Conservation (phyloP, 2,113 vertebrate species). For the Nematolebias whitei region DNA sequence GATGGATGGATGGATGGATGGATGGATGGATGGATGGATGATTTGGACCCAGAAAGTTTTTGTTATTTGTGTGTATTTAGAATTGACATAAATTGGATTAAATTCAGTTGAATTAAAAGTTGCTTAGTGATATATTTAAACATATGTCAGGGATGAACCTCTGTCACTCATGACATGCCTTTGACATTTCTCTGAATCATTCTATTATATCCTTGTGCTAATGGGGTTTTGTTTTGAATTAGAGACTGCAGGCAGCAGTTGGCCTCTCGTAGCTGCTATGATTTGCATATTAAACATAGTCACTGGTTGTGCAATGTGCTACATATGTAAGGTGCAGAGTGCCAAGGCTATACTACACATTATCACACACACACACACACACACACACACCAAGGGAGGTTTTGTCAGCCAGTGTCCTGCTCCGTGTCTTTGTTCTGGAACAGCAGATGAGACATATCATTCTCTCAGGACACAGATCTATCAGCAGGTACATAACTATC, state of each 20-base stretch:
- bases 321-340: conserved; percentile 46
- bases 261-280: conserved; percentile 41
- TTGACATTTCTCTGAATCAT: background rate
- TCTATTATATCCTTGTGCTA: conserved; percentile 36
- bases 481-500: conserved; percentile 40
- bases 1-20: too few species aligned
- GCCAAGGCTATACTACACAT: conserved; percentile 36
- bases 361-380: conserved; percentile 8
- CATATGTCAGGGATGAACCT: too few species aligned
- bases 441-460: conserved; percentile 50
- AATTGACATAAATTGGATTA: background rate
- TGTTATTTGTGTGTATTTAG: background rate
- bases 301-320: conserved; percentile 42
- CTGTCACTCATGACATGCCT: too few species aligned
- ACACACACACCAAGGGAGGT: conserved; percentile 36
- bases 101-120: background rate
- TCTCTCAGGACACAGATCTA: conserved; percentile 45
- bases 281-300: conserved; percentile 65
- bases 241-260: conserved; percentile 14
- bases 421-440: conserved; percentile 55
- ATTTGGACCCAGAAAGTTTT: too few species aligned
- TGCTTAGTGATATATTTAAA: background rate
- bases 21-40: too few species aligned
- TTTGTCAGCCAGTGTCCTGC: conserved; percentile 61
- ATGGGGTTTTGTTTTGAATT: conserved; percentile 55